These are phyloP conservation scores for Parnassius mnemosyne DNA, from an alignment of 2,888 invertebrate species.

Conservation along the genomic window DNA sequence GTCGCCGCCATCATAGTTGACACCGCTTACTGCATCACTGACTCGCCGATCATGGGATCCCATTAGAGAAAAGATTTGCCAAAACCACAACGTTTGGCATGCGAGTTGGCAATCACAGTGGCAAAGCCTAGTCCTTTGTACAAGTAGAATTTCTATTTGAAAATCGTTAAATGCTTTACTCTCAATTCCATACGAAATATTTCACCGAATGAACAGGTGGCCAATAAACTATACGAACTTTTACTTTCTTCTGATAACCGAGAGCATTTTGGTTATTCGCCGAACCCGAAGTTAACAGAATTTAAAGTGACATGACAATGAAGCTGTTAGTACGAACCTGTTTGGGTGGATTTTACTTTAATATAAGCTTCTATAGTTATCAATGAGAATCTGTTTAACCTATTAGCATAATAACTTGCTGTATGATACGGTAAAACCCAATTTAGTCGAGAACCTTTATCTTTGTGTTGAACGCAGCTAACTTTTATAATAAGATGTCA, in stretches of 20 bases:
- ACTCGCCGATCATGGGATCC: too few relatives aligned
- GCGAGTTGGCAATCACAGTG: too few relatives aligned
- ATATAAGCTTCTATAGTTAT: constrained; percentile 5
- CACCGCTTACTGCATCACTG: too few relatives aligned
- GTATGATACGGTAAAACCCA: constrained; percentile 16
- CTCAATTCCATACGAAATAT: not conserved
- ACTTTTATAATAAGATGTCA: constrained; percentile 14
- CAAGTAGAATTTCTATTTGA: not conserved
- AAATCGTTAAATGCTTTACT: not conserved
- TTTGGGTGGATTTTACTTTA: constrained; percentile 5
- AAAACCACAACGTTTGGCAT: too few relatives aligned
- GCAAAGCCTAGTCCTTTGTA: too few relatives aligned
- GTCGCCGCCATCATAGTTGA: too few relatives aligned
- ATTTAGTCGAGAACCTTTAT: constrained; percentile 6
- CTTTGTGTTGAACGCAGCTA: constrained; percentile 20
- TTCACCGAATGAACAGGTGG: constrained; percentile 8
- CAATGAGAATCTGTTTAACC: constrained; percentile 9
- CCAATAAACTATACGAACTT: constrained; percentile 7
- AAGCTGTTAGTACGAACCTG: constrained; percentile 2
- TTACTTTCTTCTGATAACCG: constrained; percentile 17
- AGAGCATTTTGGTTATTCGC: constrained; percentile 5
- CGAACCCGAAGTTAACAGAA: constrained; percentile 7
- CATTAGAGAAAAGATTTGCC: too few relatives aligned
- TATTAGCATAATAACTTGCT: constrained; percentile 21
- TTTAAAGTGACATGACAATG: constrained; percentile 22